Evolutionary conservation across 2,113 vertebrate species (phyloP).

Genomic region (Eurystomus gularis): DNA sequence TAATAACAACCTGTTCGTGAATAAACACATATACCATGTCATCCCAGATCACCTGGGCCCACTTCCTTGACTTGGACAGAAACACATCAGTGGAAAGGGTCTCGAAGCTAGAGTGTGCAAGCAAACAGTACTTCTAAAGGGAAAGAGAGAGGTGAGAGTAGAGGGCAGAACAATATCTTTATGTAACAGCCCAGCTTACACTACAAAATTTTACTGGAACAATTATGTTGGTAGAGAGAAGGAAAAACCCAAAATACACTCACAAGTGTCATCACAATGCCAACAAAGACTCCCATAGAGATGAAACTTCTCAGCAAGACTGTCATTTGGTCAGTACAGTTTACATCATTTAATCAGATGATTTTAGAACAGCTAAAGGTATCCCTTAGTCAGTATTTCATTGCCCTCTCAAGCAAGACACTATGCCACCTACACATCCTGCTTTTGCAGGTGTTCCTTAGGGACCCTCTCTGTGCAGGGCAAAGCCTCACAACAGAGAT

Average conservation of each 20-base stretch:
- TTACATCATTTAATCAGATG: background rate
- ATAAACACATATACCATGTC: background rate
- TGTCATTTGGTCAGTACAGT: conserved; percentile 33
- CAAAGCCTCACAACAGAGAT: background rate
- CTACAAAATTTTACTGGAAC: conserved; percentile 43
- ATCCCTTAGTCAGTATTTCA: background rate
- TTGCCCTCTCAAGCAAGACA: rapidly evolving
- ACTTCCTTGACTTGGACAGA: background rate
- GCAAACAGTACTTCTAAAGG: background rate
- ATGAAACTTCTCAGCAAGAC: conserved; percentile 12
- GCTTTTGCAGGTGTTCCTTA: background rate
- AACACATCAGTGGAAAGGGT: background rate
- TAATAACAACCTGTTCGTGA: background rate
- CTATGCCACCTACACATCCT: background rate
- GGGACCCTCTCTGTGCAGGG: background rate
- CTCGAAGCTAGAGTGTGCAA: background rate
- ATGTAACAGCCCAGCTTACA: background rate
- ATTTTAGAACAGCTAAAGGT: background rate
- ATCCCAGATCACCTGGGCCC: background rate
- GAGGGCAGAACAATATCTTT: conserved; percentile 4
- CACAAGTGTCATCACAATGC: conserved; percentile 43
- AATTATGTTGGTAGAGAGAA: conserved; percentile 38
- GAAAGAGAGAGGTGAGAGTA: background rate
- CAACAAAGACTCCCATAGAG: conserved; percentile 18
- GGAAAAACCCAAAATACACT: conserved; percentile 12